Evolutionary conservation across 2,113 vertebrate genomes (phyloP).

Genomic region (Mungos mungo): DNA sequence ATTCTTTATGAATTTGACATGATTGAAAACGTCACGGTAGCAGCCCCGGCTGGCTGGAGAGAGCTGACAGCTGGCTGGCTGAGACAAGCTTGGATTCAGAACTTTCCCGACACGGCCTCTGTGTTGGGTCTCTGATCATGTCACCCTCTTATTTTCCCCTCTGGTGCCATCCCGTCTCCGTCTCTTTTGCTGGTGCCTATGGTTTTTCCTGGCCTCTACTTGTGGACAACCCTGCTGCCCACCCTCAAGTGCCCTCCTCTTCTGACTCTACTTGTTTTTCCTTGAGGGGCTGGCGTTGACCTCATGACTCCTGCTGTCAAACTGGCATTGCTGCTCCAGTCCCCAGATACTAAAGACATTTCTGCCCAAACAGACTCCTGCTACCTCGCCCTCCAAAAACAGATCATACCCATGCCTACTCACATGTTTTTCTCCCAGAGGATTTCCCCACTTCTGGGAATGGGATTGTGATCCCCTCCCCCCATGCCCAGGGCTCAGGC

Average conservation of each 20-base stretch:
- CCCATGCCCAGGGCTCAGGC: background rate
- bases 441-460: background rate
- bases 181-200: background rate
- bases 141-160: background rate
- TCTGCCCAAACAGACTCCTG: background rate
- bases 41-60: background rate
- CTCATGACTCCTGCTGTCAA: background rate
- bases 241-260: background rate
- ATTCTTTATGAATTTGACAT: conserved; percentile 7
- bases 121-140: background rate
- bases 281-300: background rate
- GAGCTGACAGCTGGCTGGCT: background rate
- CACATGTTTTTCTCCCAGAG: rapidly evolving
- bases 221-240: too few species aligned
- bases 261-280: background rate
- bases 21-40: background rate
- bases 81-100: rapidly evolving
- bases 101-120: background rate
- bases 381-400: background rate
- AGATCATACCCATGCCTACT: rapidly evolving
- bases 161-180: background rate
- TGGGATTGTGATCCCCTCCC: background rate
- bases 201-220: background rate
- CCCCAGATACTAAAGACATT: background rate
- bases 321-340: background rate